phyloP scores from a whole-genome alignment of 1,140 invertebrate genomes.

The Ceratosolen solmsi region DNA sequence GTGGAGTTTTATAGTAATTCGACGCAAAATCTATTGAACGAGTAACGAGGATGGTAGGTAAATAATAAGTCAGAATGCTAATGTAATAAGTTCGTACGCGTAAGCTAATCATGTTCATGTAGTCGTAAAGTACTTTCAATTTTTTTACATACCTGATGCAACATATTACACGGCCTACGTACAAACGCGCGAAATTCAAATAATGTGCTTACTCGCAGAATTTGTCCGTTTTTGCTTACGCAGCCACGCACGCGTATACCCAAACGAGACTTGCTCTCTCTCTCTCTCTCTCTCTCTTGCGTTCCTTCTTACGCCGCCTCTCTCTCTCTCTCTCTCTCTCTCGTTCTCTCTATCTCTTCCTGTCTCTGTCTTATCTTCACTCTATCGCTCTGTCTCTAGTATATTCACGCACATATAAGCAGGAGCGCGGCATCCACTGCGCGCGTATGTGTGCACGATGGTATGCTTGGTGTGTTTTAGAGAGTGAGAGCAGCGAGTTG shows the following conservation, averaged over 20 bases:
- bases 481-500: background rate
- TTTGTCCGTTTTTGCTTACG: constrained; percentile 25
- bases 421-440: background rate
- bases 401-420: background rate
- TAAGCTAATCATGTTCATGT: background rate
- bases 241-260: background rate
- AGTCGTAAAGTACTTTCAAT: background rate
- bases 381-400: background rate
- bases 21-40: background rate
- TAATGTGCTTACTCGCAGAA: constrained; percentile 33
- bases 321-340: background rate
- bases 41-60: background rate
- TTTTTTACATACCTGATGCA: background rate
- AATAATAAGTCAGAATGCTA: background rate
- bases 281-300: background rate
- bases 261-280: background rate
- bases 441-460: background rate
- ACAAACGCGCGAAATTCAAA: constrained; percentile 41
- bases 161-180: background rate
- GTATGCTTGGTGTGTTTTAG: constrained; percentile 5
- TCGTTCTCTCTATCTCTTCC: background rate
- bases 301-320: background rate
- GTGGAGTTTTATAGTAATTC: background rate
- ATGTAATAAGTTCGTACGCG: background rate
- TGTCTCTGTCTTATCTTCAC: background rate